Evolutionary conservation across 2,888 invertebrate genomes (phyloP).

Genomic region (Pseudococcus longispinus): DNA sequence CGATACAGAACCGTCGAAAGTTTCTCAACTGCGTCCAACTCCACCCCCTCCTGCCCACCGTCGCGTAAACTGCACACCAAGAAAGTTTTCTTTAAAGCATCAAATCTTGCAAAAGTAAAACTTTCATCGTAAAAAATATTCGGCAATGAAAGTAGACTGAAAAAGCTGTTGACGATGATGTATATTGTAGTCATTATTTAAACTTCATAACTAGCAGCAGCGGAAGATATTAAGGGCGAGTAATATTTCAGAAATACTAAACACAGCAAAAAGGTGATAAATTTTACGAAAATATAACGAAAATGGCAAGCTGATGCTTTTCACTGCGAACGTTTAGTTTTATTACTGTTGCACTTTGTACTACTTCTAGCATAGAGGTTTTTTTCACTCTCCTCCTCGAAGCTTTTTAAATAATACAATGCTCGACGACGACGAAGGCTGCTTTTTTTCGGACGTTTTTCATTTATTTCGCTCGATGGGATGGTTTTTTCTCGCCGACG

Average conservation of each 20-base stretch:
- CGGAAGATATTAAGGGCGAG: constrained; percentile 52
- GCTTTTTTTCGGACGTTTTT: constrained; percentile 37
- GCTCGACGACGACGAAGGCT: constrained; percentile 29
- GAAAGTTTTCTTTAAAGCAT: constrained; percentile 8
- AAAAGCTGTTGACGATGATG: constrained; percentile 54
- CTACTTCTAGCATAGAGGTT: not conserved
- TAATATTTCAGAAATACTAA: constrained; percentile 48
- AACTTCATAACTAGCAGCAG: constrained; percentile 52
- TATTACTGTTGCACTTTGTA: constrained; percentile 46
- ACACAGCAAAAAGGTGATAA: constrained; percentile 52
- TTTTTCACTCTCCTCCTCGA: not conserved
- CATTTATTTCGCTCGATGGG: constrained; percentile 15
- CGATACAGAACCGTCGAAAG: constrained; percentile 4
- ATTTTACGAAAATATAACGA: constrained; percentile 48
- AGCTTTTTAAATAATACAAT: constrained; percentile 45
- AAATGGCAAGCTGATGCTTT: constrained; percentile 46
- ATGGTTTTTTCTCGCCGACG: not conserved
- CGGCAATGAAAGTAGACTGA: constrained; percentile 50
- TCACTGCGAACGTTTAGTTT: constrained; percentile 40
- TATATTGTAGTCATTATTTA: constrained; percentile 54
- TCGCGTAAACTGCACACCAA: not conserved
- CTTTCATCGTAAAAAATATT: constrained; percentile 53
- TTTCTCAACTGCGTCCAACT: constrained; percentile 1
- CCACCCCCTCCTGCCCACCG: not conserved
- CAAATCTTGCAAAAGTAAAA: constrained; percentile 49